Percentiles rank a stretch among this genome's conserved stretches.
These are phyloP conservation scores for Pseudomyrmex flavicornis DNA, from an alignment of 1,140 invertebrate genomes.

Conservation along the genomic window DNA sequence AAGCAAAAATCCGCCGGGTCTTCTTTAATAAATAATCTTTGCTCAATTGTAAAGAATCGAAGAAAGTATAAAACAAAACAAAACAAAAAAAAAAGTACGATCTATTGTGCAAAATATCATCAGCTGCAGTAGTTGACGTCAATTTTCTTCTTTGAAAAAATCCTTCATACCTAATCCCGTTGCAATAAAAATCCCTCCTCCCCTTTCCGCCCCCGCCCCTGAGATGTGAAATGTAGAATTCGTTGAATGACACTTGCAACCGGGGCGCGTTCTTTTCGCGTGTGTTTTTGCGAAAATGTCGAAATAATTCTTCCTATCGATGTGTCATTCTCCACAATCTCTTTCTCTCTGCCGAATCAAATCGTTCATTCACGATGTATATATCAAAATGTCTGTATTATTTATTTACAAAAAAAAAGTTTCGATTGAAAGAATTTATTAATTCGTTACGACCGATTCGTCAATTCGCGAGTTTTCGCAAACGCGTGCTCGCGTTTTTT, in stretches of 20 bases:
- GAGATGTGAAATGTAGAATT: slow-evolving; percentile 31
- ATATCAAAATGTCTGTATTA: no score
- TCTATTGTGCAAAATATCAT: slow-evolving; percentile 46
- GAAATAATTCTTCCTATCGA: not conserved
- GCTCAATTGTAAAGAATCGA: slow-evolving; percentile 72
- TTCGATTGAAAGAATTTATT: not conserved
- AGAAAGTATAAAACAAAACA: slow-evolving; percentile 30
- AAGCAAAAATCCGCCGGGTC: slow-evolving; percentile 45
- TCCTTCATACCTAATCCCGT: slow-evolving; percentile 3
- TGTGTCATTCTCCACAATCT: not conserved
- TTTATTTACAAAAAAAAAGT: no score
- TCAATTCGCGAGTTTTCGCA: not conserved
- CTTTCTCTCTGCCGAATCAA: not conserved
- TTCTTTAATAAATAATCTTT: slow-evolving; percentile 71
- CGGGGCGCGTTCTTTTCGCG: not conserved
- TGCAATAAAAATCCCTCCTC: not conserved
- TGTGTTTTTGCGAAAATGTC: slow-evolving; percentile 2
- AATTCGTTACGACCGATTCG: not conserved
- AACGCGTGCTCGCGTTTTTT: not conserved
- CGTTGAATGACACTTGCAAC: slow-evolving; percentile 13
- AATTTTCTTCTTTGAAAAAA: slow-evolving; percentile 19
- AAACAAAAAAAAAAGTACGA: slow-evolving; percentile 10
- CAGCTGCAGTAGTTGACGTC: slow-evolving; percentile 52
- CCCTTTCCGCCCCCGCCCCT: not conserved
- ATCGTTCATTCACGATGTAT: no score